Evolutionary conservation across 2,888 invertebrate species (phyloP).

Genomic region (Pristionchus arcanus): DNA sequence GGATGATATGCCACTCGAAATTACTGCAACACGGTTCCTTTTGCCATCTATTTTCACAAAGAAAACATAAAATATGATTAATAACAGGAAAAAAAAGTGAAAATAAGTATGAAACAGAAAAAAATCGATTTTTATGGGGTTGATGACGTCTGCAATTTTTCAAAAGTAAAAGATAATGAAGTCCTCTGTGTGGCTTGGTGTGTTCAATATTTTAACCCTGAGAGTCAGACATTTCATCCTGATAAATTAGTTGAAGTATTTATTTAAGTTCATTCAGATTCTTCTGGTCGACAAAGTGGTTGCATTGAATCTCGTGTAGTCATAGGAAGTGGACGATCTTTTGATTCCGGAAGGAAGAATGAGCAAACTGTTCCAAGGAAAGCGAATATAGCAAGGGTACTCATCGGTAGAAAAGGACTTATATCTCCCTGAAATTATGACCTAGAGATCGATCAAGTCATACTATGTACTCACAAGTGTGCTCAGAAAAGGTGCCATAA

Average conservation of each 20-base stretch:
- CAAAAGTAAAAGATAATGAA: too few species aligned
- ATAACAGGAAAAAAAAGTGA: too few species aligned
- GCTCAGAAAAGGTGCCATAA: constrained; percentile 66
- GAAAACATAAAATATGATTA: too few species aligned
- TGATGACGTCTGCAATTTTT: too few species aligned
- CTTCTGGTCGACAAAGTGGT: background rate
- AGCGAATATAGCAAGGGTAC: constrained; percentile 35
- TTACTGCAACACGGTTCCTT: too few species aligned
- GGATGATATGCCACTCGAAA: too few species aligned
- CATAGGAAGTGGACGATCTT: constrained; percentile 64
- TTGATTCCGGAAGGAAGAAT: constrained; percentile 66
- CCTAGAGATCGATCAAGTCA: background rate
- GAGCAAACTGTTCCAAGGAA: constrained; percentile 62
- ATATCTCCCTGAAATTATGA: background rate
- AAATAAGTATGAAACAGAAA: too few species aligned
- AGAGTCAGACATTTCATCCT: too few species aligned
- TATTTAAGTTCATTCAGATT: background rate
- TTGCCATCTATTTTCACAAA: too few species aligned
- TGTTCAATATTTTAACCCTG: too few species aligned
- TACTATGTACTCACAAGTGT: constrained; percentile 60
- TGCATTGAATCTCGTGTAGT: constrained; percentile 6
- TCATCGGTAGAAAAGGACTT: background rate
- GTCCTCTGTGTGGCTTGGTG: too few species aligned
- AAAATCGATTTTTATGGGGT: too few species aligned
- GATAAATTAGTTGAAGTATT: background rate